Conservation (phyloP, 2,888 invertebrate species). For the Peribatodes rhomboidaria region DNA sequence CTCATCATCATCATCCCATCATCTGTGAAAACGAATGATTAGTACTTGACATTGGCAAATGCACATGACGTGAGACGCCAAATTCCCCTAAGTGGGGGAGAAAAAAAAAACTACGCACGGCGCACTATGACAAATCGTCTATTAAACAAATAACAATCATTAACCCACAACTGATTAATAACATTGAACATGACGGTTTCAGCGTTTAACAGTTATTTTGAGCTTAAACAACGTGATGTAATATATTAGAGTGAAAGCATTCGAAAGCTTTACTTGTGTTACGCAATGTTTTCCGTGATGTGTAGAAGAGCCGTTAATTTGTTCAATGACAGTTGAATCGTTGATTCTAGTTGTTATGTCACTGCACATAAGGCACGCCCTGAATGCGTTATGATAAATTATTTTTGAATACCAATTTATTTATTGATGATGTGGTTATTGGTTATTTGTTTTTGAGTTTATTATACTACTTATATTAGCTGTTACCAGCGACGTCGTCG, state of each 20-base stretch:
- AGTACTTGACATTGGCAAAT: too few relatives aligned
- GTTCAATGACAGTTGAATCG: constrained; percentile 20
- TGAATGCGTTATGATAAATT: background rate
- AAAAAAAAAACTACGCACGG: too few relatives aligned
- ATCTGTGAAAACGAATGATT: too few relatives aligned
- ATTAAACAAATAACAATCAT: background rate
- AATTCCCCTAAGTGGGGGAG: too few relatives aligned
- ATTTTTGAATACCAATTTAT: background rate
- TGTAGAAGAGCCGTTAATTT: constrained; percentile 35
- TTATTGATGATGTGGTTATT: background rate
- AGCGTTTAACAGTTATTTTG: constrained; percentile 17
- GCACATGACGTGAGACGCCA: too few relatives aligned
- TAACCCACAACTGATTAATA: background rate
- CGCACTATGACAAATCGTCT: too few relatives aligned
- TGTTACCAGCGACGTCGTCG: too few relatives aligned
- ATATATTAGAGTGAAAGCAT: constrained; percentile 38
- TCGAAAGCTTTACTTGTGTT: constrained; percentile 31
- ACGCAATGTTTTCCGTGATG: constrained; percentile 35
- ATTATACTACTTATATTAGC: too few relatives aligned
- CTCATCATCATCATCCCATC: too few relatives aligned
- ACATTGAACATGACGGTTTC: constrained; percentile 13
- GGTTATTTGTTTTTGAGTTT: too few relatives aligned
- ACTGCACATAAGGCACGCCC: constrained; percentile 9
- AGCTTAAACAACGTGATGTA: constrained; percentile 28
- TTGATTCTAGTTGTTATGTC: constrained; percentile 27